These are phyloP conservation scores for Alfaro cultratus DNA, from an alignment of 2,797 vertebrate genomes.

Conservation along the genomic window DNA sequence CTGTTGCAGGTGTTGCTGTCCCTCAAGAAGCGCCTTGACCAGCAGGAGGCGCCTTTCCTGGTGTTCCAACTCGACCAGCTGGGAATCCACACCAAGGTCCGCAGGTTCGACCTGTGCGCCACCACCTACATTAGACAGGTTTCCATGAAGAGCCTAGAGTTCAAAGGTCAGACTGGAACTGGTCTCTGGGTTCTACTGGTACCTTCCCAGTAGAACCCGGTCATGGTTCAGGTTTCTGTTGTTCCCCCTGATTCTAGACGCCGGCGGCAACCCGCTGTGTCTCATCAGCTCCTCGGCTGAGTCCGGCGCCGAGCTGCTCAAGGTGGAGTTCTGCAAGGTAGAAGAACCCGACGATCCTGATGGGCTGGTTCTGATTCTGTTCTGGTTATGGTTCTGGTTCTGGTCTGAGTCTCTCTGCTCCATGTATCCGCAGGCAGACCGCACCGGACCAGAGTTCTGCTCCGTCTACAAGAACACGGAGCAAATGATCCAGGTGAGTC, in stretches of 20 bases:
- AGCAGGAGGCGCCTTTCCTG: conserved; percentile 81
- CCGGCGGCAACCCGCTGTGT: conserved; percentile 82
- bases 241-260: conserved; percentile 74
- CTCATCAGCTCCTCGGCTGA: conserved; percentile 87
- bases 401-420: conserved; percentile 70
- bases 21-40: conserved; percentile 82
- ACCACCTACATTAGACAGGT: conserved; percentile 88
- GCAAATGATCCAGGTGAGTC: conserved; percentile 87
- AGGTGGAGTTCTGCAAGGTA: conserved; percentile 93
- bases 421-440: conserved; percentile 50
- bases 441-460: conserved; percentile 86
- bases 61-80: conserved; percentile 85
- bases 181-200: not conserved
- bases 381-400: not conserved
- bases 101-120: conserved; percentile 84
- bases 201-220: no score
- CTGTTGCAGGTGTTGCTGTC: conserved; percentile 81
- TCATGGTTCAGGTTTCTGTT: not conserved
- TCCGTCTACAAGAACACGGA: conserved; percentile 84
- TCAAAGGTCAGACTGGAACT: conserved; percentile 81
- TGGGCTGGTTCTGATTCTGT: not conserved
- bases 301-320: conserved; percentile 87
- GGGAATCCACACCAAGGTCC: conserved; percentile 86
- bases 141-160: conserved; percentile 86
- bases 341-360: not conserved